Evolutionary conservation across 2,797 vertebrate species (phyloP).

Genomic region (Podarcis siculus): DNA sequence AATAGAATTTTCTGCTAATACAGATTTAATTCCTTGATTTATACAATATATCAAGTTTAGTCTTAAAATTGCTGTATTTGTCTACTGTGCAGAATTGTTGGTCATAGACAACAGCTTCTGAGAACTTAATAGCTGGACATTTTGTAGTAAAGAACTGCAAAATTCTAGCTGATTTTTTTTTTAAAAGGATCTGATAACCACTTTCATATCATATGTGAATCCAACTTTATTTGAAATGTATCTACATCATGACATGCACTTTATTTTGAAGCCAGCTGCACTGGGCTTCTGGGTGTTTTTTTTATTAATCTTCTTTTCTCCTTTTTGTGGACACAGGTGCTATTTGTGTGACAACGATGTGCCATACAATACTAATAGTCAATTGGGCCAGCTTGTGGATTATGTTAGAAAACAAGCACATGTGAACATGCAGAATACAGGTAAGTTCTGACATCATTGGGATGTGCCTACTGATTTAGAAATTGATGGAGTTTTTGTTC

Average conservation of each 20-base stretch:
- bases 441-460: slow-evolving; percentile 72
- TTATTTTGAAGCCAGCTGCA: neutral
- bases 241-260: neutral
- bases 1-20: neutral
- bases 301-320: slow-evolving; percentile 37
- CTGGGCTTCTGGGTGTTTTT: neutral
- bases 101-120: fast-evolving
- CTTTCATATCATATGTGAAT: too few relatives aligned
- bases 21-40: neutral
- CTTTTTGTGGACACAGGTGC: slow-evolving; percentile 81
- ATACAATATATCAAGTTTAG: neutral
- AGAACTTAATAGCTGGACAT: slow-evolving; percentile 28
- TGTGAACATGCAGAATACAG: slow-evolving; percentile 66
- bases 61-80: neutral
- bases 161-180: neutral
- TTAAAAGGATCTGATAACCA: neutral
- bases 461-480: neutral
- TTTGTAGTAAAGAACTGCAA: neutral
- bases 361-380: slow-evolving; percentile 83
- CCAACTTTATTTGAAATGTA: neutral
- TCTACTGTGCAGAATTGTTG: neutral
- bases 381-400: slow-evolving; percentile 88
- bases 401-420: slow-evolving; percentile 84
- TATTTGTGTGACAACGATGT: slow-evolving; percentile 91
- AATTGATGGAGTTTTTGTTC: neutral